Evolutionary conservation across 2,888 invertebrate species (phyloP), one percentile per base, ranked within the genome.

Genomic region (Gari tellinella): DNA sequence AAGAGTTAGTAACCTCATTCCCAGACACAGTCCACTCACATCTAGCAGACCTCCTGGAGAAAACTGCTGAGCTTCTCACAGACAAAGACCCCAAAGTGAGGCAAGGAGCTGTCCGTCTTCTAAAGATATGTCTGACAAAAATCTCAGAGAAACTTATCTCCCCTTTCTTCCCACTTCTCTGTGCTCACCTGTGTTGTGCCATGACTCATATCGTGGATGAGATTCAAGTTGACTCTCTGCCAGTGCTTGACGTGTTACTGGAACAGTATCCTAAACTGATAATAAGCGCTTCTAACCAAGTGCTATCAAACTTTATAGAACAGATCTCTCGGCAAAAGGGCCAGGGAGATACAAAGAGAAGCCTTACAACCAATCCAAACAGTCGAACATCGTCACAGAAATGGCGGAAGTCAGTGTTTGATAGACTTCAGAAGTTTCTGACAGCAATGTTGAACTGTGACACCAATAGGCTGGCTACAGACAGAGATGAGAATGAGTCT

Each of bases 161-260:
- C 45, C 96, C 97, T 12, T 96, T 96, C 90, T 96, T 95, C 88
- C 94, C 95, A 73, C 93, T 96, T 7, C 92, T 97, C 70, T 94
- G 95, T 21, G 95, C 96, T 0, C 96, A 96, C 91, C 91, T 97
- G 52, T 94, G 95, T 60, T 97, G 97, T 93, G 96, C 96, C 0
- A 96, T 98, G 96, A 97, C 97, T 0, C 96, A 97, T 86, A 96
- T 98, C 69, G 94, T 96, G 89, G 94, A 94, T 14, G 93, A 94
- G 56, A 95, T 98, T 74, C 96, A 97, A 89, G 95, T 96, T 89
- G 97, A 97, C 91, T 96, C 97, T 0, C 92, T 98, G 0, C 89
- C 95, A 0, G 94, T 97, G 79, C 92, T 98, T 19, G 97, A 97
- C 88, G 93, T 95, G 46, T 93, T 97, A n/a, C 91, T 97, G 15